Evolutionary conservation across 2,888 invertebrate species (phyloP).

Genomic region (Polyommatus icarus): DNA sequence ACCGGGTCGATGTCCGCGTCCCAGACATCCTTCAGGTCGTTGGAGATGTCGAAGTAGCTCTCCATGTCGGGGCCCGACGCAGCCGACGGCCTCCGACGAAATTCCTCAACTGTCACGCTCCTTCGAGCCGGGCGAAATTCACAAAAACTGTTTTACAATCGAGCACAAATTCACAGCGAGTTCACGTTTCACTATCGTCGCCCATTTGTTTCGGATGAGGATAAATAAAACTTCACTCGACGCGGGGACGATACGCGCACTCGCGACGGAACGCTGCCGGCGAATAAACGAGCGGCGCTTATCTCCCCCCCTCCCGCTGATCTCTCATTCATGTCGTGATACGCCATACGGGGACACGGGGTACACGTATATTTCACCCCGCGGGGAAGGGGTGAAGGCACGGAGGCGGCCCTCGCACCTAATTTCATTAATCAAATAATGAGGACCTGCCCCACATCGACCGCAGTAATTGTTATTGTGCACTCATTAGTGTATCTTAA

Average conservation of each 20-base stretch:
- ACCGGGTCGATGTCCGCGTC: slow-evolving; percentile 92
- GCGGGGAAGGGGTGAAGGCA: slow-evolving; percentile 36
- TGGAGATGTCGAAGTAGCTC: slow-evolving; percentile 87
- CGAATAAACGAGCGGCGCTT: slow-evolving; percentile 56
- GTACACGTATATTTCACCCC: slow-evolving; percentile 32
- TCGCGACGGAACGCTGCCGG: slow-evolving; percentile 63
- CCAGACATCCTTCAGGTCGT: slow-evolving; percentile 89
- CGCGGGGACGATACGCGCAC: slow-evolving; percentile 57
- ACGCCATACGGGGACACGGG: slow-evolving; percentile 61
- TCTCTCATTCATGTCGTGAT: slow-evolving; percentile 71
- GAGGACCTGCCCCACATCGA: slow-evolving; percentile 46
- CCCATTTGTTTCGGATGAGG: slow-evolving; percentile 71
- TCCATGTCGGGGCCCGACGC: slow-evolving; percentile 82
- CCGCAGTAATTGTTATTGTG: neutral
- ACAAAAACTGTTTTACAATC: slow-evolving; percentile 53
- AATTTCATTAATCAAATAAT: neutral
- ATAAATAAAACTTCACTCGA: slow-evolving; percentile 70
- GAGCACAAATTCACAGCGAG: slow-evolving; percentile 67
- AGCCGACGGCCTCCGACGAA: slow-evolving; percentile 63
- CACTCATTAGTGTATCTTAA: slow-evolving; percentile 22
- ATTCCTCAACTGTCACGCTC: slow-evolving; percentile 66
- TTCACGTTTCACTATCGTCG: slow-evolving; percentile 72
- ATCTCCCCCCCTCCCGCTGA: slow-evolving; percentile 47
- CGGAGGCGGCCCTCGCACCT: neutral
- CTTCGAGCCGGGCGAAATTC: slow-evolving; percentile 54